Evolutionary conservation across 2,888 invertebrate genomes (phyloP).

Genomic region (Altica lythri): DNA sequence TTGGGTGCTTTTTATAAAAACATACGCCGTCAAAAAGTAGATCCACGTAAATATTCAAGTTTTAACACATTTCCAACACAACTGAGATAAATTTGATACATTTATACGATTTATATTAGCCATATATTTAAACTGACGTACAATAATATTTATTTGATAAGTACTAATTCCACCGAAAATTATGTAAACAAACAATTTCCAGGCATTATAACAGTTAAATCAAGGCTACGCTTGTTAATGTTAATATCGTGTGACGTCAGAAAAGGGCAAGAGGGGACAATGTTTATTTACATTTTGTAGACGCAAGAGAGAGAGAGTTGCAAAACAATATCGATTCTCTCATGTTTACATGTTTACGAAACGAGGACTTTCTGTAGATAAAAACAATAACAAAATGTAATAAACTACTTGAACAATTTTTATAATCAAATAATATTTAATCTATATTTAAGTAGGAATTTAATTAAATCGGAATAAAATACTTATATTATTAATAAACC

Average conservation of each 20-base stretch:
- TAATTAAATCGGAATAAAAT: no score
- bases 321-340: conserved; percentile 9
- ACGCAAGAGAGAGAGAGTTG: conserved; percentile 15
- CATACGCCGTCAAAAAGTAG: conserved; percentile 52
- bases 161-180: conserved; percentile 12
- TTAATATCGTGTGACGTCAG: conserved; percentile 28
- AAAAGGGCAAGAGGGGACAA: conserved; percentile 28
- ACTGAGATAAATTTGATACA: not conserved
- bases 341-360: conserved; percentile 3
- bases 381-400: not conserved
- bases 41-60: conserved; percentile 50
- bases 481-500: no score
- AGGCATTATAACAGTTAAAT: conserved; percentile 26
- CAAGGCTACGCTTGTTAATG: conserved; percentile 28
- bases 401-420: no score
- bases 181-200: conserved; percentile 27
- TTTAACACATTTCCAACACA: conserved; percentile 3
- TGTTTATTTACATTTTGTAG: conserved; percentile 47
- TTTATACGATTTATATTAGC: conserved; percentile 1
- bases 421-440: no score
- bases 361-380: not conserved
- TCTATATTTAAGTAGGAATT: no score
- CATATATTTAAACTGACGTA: not conserved
- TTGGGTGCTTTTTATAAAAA: conserved; percentile 54
- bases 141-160: conserved; percentile 6